Percentiles rank a stretch among this genome's conserved stretches.
phyloP scores from a whole-genome alignment of 2,888 invertebrate species.

The Heliconius ismenius region DNA sequence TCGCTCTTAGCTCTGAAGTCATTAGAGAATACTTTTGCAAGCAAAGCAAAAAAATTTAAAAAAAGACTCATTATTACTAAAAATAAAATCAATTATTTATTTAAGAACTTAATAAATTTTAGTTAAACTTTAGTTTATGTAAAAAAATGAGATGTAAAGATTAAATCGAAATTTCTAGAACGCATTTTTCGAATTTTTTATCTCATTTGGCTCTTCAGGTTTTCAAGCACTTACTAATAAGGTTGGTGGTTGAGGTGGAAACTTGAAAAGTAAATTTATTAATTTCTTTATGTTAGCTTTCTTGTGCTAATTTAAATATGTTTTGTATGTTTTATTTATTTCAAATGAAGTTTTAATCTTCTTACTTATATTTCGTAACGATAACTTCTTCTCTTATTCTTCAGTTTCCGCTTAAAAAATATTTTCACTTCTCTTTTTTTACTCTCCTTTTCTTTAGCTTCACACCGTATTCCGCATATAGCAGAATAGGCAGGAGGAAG shows the following conservation, averaged over 20 bases:
- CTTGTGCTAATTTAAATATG: not conserved
- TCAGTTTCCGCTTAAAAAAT: too few species aligned
- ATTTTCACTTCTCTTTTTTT: too few species aligned
- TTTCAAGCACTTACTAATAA: too few species aligned
- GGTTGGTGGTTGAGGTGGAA: not conserved
- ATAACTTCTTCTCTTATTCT: not conserved
- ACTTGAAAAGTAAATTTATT: not conserved
- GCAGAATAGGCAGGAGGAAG: too few species aligned
- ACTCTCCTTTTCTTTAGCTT: too few species aligned
- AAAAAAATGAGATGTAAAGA: too few species aligned
- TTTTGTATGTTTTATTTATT: not conserved
- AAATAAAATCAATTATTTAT: not conserved
- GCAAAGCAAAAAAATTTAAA: not conserved
- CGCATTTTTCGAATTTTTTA: not conserved
- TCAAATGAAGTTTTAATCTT: not conserved
- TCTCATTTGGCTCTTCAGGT: not conserved
- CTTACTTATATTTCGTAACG: not conserved
- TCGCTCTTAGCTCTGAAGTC: not conserved
- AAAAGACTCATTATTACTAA: not conserved
- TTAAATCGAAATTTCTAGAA: not conserved
- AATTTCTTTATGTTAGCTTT: not conserved
- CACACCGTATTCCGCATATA: too few species aligned
- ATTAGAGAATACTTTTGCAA: not conserved
- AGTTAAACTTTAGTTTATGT: too few species aligned
- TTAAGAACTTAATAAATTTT: too few species aligned